Percentiles rank a stretch among this genome's conserved stretches.
These are phyloP conservation scores for Rhabdornis inornatus DNA, from an alignment of 2,113 vertebrate species.

Conservation along the genomic window DNA sequence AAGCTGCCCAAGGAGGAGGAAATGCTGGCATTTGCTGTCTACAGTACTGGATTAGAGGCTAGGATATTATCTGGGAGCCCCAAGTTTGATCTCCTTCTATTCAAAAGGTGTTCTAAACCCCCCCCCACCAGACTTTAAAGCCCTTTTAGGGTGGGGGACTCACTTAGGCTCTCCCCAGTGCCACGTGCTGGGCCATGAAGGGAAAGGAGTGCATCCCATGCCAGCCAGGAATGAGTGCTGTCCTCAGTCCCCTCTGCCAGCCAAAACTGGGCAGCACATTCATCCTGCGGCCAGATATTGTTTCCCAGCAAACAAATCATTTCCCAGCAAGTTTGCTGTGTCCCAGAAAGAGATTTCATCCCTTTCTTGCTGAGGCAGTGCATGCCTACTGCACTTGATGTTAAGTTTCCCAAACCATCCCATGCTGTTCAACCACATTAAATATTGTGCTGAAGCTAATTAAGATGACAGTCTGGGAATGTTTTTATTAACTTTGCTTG, in stretches of 20 bases:
- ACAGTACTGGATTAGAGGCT: background rate
- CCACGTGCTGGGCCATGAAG: background rate
- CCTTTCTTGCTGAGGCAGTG: background rate
- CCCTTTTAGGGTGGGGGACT: background rate
- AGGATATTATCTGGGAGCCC: background rate
- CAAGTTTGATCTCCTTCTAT: background rate
- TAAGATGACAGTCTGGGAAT: slow-evolving; percentile 40
- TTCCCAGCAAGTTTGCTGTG: slow-evolving; percentile 10
- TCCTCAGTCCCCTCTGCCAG: background rate
- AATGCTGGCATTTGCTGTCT: background rate
- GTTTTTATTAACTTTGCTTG: slow-evolving; percentile 34
- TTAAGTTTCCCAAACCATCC: slow-evolving; percentile 8
- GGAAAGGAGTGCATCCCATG: background rate
- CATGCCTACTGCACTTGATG: slow-evolving; percentile 1
- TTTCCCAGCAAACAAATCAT: background rate
- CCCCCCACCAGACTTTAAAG: background rate
- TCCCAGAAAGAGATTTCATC: background rate
- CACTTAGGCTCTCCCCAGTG: background rate
- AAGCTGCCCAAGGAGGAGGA: background rate
- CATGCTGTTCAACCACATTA: slow-evolving; percentile 49
- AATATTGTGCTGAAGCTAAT: slow-evolving; percentile 47
- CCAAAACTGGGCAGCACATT: background rate
- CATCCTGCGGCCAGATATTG: background rate
- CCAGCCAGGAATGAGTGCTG: background rate
- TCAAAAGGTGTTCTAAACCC: background rate